Conservation (phyloP, 92 coral and sea anemone genomes). For the Porites rus region DNA sequence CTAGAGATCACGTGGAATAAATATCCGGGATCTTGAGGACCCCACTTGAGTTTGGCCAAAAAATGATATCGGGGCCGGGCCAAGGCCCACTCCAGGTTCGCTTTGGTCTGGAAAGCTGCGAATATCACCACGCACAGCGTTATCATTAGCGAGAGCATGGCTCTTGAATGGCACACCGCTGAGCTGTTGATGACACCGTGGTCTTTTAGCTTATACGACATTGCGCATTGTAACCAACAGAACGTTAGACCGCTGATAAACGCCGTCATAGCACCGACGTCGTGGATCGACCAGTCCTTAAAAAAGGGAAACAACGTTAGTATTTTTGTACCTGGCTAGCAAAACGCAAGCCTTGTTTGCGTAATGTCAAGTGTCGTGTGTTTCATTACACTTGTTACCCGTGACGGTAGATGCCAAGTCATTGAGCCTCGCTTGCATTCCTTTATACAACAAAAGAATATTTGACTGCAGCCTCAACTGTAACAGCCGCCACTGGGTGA, state of each 20-base stretch:
- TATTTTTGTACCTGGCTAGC: background rate
- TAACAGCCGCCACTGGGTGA: too few species aligned
- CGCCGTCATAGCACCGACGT: conserved; percentile 78
- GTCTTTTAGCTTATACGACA: conserved; percentile 89
- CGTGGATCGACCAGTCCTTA: conserved; percentile 76
- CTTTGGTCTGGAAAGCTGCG: conserved; percentile 66
- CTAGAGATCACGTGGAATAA: conserved; percentile 76
- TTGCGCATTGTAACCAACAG: conserved; percentile 87
- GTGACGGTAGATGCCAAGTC: too few species aligned
- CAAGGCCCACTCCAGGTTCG: conserved; percentile 70
- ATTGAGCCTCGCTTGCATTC: too few species aligned
- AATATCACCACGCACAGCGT: conserved; percentile 68
- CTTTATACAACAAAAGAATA: too few species aligned
- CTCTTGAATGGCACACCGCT: conserved; percentile 85
- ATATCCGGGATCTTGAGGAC: conserved; percentile 86
- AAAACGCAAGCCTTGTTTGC: too few species aligned
- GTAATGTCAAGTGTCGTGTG: too few species aligned
- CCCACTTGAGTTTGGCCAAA: conserved; percentile 80
- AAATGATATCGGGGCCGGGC: conserved; percentile 75
- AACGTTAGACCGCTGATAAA: conserved; percentile 74
- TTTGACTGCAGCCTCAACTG: too few species aligned
- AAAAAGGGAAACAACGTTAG: background rate
- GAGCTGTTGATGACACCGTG: conserved; percentile 93
- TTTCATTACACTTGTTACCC: too few species aligned
- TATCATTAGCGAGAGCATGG: conserved; percentile 70